phyloP scores from a whole-genome alignment of 2,888 invertebrate genomes.

The Trachelus stipa region DNA sequence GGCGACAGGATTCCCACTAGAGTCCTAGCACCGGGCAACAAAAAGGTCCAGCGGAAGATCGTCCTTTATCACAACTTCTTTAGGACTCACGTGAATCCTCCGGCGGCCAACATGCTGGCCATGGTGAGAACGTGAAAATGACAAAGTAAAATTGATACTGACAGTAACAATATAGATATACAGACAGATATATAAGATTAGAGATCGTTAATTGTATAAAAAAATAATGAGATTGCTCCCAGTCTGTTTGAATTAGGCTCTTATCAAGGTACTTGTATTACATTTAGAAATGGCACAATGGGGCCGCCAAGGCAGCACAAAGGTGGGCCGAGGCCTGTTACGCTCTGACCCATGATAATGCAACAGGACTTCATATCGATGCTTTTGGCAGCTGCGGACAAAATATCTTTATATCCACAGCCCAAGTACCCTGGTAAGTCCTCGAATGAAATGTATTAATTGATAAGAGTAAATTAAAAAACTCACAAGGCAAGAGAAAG shows the following conservation, averaged over 20 bases:
- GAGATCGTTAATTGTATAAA: background rate
- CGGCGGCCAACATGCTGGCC: constrained; percentile 83
- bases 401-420: constrained; percentile 84
- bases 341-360: constrained; percentile 77
- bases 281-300: constrained; percentile 78
- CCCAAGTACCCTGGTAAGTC: constrained; percentile 82
- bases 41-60: constrained; percentile 77
- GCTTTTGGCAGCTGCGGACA: constrained; percentile 82
- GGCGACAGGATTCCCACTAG: constrained; percentile 71
- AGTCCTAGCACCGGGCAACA: constrained; percentile 71
- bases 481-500: constrained; percentile 1
- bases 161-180: background rate
- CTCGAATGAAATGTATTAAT: background rate
- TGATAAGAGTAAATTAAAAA: constrained; percentile 9
- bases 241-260: background rate
- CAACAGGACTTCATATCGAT: constrained; percentile 74
- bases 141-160: background rate
- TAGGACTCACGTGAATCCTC: constrained; percentile 78
- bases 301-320: constrained; percentile 79
- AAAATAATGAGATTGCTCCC: background rate
- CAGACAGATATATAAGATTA: background rate
- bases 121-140: constrained; percentile 72
- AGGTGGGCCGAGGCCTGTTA: constrained; percentile 79
- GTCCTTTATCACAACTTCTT: constrained; percentile 83
- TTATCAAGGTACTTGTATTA: background rate